Conservation (phyloP, 2,113 vertebrate genomes). For the Proteles cristata region DNA sequence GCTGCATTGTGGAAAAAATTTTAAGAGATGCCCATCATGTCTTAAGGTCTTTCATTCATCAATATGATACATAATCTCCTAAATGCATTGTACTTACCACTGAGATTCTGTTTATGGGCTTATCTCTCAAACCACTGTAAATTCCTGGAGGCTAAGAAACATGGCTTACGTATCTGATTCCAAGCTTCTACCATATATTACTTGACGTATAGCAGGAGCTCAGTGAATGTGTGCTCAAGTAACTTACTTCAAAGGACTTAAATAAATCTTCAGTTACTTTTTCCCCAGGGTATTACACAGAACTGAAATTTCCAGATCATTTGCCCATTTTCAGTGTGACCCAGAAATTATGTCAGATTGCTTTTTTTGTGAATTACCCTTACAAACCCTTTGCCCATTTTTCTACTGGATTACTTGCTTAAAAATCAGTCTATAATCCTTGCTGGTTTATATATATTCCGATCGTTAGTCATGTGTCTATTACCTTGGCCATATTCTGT, state of each 20-base stretch:
- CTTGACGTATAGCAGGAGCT: background rate
- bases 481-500: background rate
- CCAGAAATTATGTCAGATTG: background rate
- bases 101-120: background rate
- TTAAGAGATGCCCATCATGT: background rate
- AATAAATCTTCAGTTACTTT: background rate
- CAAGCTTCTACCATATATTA: background rate
- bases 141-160: background rate
- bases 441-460: background rate
- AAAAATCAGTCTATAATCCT: background rate
- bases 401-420: background rate
- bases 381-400: background rate
- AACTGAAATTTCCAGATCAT: background rate
- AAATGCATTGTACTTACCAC: background rate
- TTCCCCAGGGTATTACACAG: background rate
- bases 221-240: background rate
- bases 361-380: background rate
- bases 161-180: background rate
- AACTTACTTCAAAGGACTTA: background rate
- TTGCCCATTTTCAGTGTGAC: slow-evolving; percentile 21
- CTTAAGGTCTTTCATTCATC: background rate
- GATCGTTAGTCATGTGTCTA: background rate
- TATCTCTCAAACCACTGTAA: background rate
- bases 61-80: background rate
- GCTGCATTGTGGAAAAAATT: background rate